phyloP scores from a whole-genome alignment of 2,113 vertebrate species.

The Notiomystis cincta region DNA sequence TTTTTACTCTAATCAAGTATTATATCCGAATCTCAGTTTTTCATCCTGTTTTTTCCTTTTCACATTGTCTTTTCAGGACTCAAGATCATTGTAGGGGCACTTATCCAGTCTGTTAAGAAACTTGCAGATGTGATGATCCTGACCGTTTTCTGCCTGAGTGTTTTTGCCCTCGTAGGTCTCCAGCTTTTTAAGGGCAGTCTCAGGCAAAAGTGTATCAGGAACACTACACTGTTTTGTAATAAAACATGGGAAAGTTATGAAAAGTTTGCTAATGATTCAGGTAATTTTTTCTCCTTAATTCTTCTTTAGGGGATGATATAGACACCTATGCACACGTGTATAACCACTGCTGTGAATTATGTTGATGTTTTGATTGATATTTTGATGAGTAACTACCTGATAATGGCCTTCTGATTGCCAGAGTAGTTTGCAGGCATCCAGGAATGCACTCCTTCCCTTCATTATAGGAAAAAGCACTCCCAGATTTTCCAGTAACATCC shows the following conservation, averaged over 20 bases:
- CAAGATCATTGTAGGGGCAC: slow-evolving; percentile 92
- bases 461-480: not conserved
- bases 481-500: not conserved
- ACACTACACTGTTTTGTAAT: slow-evolving; percentile 37
- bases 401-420: not conserved
- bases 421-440: not conserved
- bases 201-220: slow-evolving; percentile 85
- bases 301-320: not conserved
- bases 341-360: not conserved
- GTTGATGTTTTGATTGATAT: not conserved
- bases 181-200: slow-evolving; percentile 98
- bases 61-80: slow-evolving; percentile 73
- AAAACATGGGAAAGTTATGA: slow-evolving; percentile 72
- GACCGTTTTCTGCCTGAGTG: slow-evolving; percentile 91
- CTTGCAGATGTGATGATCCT: slow-evolving; percentile 93
- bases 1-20: not conserved
- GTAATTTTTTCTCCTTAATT: slow-evolving; percentile 48
- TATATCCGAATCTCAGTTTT: not conserved
- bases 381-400: not conserved
- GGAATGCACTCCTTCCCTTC: not conserved
- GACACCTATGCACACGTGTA: not conserved
- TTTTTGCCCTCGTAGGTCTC: slow-evolving; percentile 93
- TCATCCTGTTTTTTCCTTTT: not conserved
- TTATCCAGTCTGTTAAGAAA: slow-evolving; percentile 95
- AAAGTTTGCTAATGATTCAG: slow-evolving; percentile 63